A percentile compares a stretch with the other conserved stretches of the same genome.
phyloP scores from a whole-genome alignment of 2,888 invertebrate species.

The Homarus gammarus region DNA sequence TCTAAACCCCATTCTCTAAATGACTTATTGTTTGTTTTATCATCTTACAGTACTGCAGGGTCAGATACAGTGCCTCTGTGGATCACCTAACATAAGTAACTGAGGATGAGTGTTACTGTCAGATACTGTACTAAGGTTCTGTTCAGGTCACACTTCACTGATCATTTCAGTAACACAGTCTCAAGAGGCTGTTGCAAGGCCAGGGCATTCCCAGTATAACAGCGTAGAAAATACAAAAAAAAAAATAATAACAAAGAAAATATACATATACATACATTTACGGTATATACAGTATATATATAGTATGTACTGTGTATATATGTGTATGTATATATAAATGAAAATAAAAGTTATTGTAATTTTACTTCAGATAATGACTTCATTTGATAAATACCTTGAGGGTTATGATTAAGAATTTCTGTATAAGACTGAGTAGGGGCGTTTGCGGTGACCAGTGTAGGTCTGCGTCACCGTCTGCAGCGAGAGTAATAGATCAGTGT shows the following conservation, averaged over 20 bases:
- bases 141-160: background rate
- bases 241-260: background rate
- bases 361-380: background rate
- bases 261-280: conserved; percentile 31
- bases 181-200: background rate
- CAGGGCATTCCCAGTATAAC: conserved; percentile 3
- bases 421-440: too few relatives aligned
- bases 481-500: too few relatives aligned
- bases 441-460: too few relatives aligned
- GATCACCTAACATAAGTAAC: background rate
- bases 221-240: conserved; percentile 13
- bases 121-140: too few relatives aligned
- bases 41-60: background rate
- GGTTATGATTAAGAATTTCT: too few relatives aligned
- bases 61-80: background rate
- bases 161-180: background rate
- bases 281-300: conserved; percentile 21
- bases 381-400: background rate
- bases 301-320: too few relatives aligned
- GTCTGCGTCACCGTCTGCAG: too few relatives aligned
- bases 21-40: background rate
- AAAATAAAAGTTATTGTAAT: background rate
- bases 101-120: too few relatives aligned
- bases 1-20: background rate
- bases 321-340: conserved; percentile 21